Percentiles rank a stretch among this genome's conserved stretches.
Evolutionary conservation across 2,113 vertebrate species (phyloP).

Genomic region (Microtus richardsoni): DNA sequence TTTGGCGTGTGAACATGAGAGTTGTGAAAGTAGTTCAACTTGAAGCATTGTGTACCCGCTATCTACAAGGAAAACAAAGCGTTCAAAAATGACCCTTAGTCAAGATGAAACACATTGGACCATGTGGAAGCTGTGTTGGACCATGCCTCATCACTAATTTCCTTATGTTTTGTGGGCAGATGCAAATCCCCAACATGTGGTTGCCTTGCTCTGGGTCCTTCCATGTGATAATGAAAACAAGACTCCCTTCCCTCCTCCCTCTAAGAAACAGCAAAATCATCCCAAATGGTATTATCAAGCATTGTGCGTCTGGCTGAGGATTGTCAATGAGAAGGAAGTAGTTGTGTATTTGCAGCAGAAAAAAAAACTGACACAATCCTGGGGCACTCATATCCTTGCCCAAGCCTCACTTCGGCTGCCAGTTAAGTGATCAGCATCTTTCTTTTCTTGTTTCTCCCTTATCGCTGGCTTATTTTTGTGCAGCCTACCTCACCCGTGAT

Average conservation of each 20-base stretch:
- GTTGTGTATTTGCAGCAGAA: not conserved
- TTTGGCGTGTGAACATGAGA: fast-evolving
- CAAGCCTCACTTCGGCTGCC: not conserved
- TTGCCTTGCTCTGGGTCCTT: not conserved
- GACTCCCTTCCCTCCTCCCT: fast-evolving
- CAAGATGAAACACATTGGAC: not conserved
- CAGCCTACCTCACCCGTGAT: not conserved
- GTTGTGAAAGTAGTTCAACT: not conserved
- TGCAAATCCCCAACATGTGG: not conserved
- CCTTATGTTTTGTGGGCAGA: not conserved
- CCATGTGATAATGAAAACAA: not conserved
- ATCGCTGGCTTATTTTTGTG: not conserved
- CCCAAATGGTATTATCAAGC: not conserved
- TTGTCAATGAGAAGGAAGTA: not conserved
- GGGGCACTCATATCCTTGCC: not conserved
- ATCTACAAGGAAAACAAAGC: not conserved
- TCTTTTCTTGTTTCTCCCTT: not conserved
- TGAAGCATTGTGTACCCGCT: not conserved
- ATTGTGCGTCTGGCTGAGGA: not conserved
- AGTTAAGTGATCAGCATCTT: not conserved
- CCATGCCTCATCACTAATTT: not conserved
- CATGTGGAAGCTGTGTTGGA: not conserved
- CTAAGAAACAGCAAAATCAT: not conserved
- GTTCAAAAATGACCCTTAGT: not conserved
- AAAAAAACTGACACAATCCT: not conserved